phyloP scores from a whole-genome alignment of 2,113 vertebrate genomes.

The Arvicanthis niloticus region DNA sequence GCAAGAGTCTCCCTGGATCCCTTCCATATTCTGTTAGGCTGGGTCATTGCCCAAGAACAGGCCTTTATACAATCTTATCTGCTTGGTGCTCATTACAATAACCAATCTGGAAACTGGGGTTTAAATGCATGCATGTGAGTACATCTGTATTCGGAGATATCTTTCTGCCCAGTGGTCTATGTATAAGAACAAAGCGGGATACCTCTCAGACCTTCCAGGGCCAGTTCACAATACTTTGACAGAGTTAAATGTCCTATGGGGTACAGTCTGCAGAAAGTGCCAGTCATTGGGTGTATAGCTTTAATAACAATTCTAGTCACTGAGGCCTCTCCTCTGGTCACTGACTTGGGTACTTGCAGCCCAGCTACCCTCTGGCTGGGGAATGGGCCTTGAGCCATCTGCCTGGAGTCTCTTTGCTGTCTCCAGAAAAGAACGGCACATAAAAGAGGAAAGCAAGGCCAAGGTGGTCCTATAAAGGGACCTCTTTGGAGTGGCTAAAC shows the following conservation, averaged over 20 bases:
- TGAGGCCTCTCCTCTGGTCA: background rate
- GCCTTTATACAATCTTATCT: background rate
- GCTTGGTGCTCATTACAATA: background rate
- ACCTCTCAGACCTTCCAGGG: background rate
- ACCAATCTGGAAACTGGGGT: background rate
- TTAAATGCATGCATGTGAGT: background rate
- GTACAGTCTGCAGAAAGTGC: background rate
- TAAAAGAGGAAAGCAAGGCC: background rate
- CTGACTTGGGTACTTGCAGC: background rate
- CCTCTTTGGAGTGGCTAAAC: background rate
- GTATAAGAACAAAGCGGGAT: background rate
- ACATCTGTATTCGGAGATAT: background rate
- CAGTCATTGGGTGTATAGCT: background rate
- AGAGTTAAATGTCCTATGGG: background rate
- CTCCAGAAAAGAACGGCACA: background rate
- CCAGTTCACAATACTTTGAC: background rate
- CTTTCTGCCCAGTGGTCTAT: background rate
- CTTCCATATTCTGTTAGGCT: background rate
- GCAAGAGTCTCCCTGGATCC: background rate
- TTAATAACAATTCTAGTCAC: background rate
- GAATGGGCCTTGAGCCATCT: background rate
- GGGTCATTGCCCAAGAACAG: background rate
- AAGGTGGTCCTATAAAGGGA: background rate
- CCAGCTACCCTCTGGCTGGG: background rate
- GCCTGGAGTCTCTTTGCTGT: background rate